These are phyloP conservation scores for Urocynchramus pylzowi DNA, from an alignment of 2,113 vertebrate genomes.

Conservation along the genomic window DNA sequence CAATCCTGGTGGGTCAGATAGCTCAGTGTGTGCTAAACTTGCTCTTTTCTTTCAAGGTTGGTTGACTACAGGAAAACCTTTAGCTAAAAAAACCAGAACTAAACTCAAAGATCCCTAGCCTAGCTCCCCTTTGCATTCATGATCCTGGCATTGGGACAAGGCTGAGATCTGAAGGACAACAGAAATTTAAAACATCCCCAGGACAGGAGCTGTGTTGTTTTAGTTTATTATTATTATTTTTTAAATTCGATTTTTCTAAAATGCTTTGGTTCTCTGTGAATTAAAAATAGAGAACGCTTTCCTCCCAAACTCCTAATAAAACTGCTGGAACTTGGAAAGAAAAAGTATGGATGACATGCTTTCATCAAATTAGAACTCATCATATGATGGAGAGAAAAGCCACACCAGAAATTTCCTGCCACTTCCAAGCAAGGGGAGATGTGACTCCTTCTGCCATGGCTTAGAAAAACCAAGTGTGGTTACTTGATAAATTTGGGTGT, in stretches of 20 bases:
- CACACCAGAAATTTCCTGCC: background rate
- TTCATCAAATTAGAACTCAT: background rate
- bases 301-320: background rate
- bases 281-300: background rate
- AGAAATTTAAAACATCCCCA: background rate
- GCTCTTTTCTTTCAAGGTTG: background rate
- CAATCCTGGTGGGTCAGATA: background rate
- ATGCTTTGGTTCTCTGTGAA: background rate
- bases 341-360: background rate
- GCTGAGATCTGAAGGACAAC: background rate
- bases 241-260: background rate
- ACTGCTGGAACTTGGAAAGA: background rate
- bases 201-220: background rate
- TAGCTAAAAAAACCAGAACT: background rate
- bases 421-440: rapidly evolving
- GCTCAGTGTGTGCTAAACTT: background rate
- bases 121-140: background rate
- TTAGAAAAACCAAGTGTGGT: background rate
- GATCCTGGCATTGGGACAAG: background rate
- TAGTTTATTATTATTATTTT: background rate
- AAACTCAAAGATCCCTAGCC: background rate
- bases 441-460: background rate
- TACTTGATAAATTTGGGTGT: background rate
- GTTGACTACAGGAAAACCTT: slow-evolving; percentile 21
- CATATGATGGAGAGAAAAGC: background rate